phyloP scores from a whole-genome alignment of 1,140 invertebrate genomes.

The Zelostemma sp. region DNA sequence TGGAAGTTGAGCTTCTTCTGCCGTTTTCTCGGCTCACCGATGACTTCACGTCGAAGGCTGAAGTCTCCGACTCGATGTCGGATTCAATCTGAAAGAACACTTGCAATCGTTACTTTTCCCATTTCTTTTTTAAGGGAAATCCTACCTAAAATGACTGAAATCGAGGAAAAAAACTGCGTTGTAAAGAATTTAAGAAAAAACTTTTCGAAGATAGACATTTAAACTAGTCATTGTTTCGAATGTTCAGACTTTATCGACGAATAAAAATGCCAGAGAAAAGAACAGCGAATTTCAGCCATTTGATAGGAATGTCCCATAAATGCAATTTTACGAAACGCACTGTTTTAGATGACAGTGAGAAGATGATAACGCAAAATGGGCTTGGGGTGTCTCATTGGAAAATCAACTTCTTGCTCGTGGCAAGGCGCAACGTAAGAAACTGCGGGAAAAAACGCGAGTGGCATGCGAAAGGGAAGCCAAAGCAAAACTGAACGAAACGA shows the following conservation, averaged over 20 bases:
- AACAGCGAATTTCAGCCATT: no score
- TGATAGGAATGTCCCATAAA: no score
- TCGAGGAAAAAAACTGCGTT: no score
- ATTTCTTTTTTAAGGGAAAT: not conserved
- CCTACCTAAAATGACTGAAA: no score
- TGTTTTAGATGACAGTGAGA: not conserved
- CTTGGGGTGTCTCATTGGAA: not conserved
- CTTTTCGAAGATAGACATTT: no score
- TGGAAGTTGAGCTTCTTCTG: slow-evolving; percentile 73
- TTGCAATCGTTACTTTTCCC: slow-evolving; percentile 2
- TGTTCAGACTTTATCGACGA: no score
- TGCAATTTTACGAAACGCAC: no score
- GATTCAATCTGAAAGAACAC: slow-evolving; percentile 71
- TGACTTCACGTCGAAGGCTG: slow-evolving; percentile 74
- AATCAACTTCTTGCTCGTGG: not conserved
- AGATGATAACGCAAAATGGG: not conserved
- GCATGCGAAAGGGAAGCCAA: not conserved
- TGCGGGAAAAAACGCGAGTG: not conserved
- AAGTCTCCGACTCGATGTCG: slow-evolving; percentile 73
- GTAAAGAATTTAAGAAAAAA: no score
- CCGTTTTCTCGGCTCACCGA: slow-evolving; percentile 68
- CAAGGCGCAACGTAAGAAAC: not conserved
- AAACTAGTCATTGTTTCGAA: no score
- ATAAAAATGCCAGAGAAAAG: no score
- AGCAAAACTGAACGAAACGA: not conserved